Evolutionary conservation across 2,113 vertebrate species (phyloP), one percentile per base, ranked within the genome.

Genomic region (Chionodraco myersi): DNA sequence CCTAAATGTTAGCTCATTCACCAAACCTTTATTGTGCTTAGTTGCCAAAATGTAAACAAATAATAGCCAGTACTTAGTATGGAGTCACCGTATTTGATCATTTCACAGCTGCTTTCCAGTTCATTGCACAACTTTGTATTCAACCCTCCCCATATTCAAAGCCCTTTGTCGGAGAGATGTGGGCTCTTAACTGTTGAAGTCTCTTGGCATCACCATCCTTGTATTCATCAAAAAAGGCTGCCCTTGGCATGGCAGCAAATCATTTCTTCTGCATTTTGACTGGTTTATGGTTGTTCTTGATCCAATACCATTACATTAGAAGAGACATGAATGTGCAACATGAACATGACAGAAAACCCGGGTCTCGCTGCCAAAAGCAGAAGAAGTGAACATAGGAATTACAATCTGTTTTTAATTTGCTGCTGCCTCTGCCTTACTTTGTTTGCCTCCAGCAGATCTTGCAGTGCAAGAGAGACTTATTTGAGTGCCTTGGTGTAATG

Each of bases 401-500:
- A 45, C 36, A 7, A 7, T 41, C 36, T 14, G 18, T 53, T 34
- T 18, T 15, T n/a, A 9, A 52, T 78, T 75, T 67, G 53, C 49
- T 2, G 10, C 11, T 63, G 6, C 62, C 70, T 14, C 16, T 47
- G 44, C 51, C 34, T 16, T 14, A 9, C 10, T 13, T 52, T 61
- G 58, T 30, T 12, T 76, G 48, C 49, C 65, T 63, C 30, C 30
- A 21, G 2, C 15, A 44, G 48, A 47, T 74, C 14, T 44, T 64
- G 12, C 34, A 14, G 13, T 49, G 16, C 13, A 54, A 44, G 6
- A 56, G 23, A 45, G 10, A 11, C 26, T 56, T 65, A 72, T 61
- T 78, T 74, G 57, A 77, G n/a, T 47, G 47, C 21, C 59, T 54
- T 9, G 0, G 64, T 14, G 52, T 76, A 30, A 85, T 83, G 52